phyloP scores from a whole-genome alignment of 2,113 vertebrate species.

The Hucho hucho region DNA sequence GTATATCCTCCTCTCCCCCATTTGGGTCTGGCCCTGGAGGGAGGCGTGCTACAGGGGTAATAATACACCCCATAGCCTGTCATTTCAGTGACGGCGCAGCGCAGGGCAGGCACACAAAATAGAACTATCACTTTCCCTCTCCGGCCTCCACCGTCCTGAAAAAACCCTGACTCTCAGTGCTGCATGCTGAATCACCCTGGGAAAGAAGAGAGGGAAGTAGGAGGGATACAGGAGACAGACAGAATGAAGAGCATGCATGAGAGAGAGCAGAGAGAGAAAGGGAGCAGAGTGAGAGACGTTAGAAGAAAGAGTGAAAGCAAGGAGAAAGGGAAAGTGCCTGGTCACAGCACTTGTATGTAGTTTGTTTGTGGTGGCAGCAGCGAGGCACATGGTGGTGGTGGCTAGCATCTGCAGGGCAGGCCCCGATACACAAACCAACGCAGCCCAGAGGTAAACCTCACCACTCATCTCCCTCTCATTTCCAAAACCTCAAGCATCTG shows the following conservation, averaged over 20 bases:
- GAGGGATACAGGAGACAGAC: background rate
- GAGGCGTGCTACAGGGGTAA: conserved; percentile 10
- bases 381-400: background rate
- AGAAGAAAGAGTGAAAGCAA: background rate
- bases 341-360: conserved; percentile 13
- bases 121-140: conserved; percentile 24
- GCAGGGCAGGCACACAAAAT: conserved; percentile 30
- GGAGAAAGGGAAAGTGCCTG: background rate
- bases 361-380: conserved; percentile 32
- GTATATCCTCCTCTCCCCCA: conserved; percentile 8
- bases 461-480: conserved; percentile 20
- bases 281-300: no score
- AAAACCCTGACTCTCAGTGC: background rate
- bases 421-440: conserved; percentile 14
- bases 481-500: conserved; percentile 38
- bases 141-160: background rate
- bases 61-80: conserved; percentile 36
- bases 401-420: conserved; percentile 13
- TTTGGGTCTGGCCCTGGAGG: background rate
- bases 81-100: conserved; percentile 27
- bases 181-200: no score
- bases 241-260: background rate
- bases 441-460: conserved; percentile 15
- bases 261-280: no score
- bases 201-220: background rate